Percentiles rank a stretch among this genome's conserved stretches.
Conservation (phyloP, 2,797 vertebrate genomes). For the Apogon talboti region DNA sequence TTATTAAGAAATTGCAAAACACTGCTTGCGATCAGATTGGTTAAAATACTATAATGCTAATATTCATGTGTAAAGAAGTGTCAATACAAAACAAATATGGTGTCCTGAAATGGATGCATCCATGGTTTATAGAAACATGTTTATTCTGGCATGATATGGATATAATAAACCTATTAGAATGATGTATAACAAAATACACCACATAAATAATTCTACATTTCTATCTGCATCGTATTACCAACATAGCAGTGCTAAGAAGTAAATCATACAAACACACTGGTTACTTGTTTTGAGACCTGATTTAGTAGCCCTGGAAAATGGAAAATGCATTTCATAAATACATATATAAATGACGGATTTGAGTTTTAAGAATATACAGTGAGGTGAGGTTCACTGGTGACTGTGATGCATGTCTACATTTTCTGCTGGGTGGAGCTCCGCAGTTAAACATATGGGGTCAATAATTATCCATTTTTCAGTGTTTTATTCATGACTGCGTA, state of each 20-base stretch:
- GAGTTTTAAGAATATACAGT: not conserved
- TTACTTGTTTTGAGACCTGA: too few species aligned
- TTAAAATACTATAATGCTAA: too few species aligned
- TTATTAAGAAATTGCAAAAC: too few species aligned
- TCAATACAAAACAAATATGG: too few species aligned
- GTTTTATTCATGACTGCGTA: constrained; percentile 50
- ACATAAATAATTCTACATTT: constrained; percentile 13
- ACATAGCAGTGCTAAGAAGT: constrained; percentile 23
- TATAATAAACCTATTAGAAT: not conserved
- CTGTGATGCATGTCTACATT: not conserved
- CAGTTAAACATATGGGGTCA: constrained; percentile 22
- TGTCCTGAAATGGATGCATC: too few species aligned
- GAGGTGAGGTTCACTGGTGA: not conserved
- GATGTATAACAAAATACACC: not conserved
- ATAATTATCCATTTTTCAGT: constrained; percentile 34
- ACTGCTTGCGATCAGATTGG: too few species aligned
- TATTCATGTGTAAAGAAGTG: too few species aligned
- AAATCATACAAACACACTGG: constrained; percentile 2
- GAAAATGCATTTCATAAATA: not conserved
- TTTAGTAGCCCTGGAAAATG: not conserved
- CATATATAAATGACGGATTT: not conserved
- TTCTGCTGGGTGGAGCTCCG: constrained; percentile 4
- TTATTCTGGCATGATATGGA: not conserved
- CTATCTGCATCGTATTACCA: not conserved
- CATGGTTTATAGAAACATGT: too few species aligned